Evolutionary conservation across 35 echinoderm and acorn worm genomes (phyloP).

Genomic region (Hemicentrotus pulcherrimus): DNA sequence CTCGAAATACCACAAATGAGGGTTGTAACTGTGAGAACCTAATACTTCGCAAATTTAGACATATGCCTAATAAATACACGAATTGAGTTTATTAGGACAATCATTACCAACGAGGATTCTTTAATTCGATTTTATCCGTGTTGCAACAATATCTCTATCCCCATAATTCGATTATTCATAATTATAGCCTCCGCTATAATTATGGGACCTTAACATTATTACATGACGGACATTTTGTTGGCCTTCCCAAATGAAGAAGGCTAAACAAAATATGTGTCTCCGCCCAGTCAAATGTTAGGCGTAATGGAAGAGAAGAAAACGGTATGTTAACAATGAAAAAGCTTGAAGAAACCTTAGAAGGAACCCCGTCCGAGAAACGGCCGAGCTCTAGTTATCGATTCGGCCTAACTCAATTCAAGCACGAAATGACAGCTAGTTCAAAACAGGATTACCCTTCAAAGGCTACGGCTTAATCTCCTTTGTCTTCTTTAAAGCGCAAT

Average conservation of each 20-base stretch:
- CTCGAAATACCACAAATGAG: no score
- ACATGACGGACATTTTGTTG: not conserved
- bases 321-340: not conserved
- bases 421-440: not conserved
- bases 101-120: not conserved
- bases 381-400: not conserved
- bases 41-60: no score
- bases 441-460: not conserved
- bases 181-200: not conserved
- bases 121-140: not conserved
- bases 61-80: not conserved
- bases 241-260: not conserved
- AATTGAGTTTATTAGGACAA: not conserved
- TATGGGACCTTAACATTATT: not conserved
- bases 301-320: not conserved
- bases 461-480: not conserved
- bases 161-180: not conserved
- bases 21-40: not conserved
- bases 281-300: not conserved
- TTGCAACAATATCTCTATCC: not conserved
- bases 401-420: constrained; percentile 16
- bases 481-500: constrained; percentile 6
- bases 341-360: not conserved
- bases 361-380: not conserved
- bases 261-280: not conserved